Base-by-base conservation (phyloP, 2,113 vertebrate species). In the Pelusios castaneus region DNA sequence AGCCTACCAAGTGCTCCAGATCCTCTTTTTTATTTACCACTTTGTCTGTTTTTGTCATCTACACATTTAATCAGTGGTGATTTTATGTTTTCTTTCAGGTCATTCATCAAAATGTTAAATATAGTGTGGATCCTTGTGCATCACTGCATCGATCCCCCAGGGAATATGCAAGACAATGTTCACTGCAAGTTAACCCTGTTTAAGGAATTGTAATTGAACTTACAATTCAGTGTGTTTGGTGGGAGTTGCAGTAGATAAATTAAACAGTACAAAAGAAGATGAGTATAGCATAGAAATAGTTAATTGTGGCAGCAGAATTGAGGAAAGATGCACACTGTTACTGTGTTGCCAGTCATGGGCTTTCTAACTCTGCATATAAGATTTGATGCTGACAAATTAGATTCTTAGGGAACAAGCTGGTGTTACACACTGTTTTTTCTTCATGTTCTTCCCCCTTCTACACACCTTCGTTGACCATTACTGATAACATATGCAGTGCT, bases 401-500 rank as follows among this genome's bases (percentile, higher is more conserved):
- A 88, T 94, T 92, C 41, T 89, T 38, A 41, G 89, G 51, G 49
- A 89, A 22, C 34, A 19, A 12, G 52, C 77, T 91, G 25, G 10
- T 86, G 67, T 93, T 82, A 93, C 92, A 94, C 82, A 58, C 51
- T 78, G n/a, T 81, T 55, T 11, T 6, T 24, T 67, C 21, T 52
- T 52, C 49, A 91, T 86, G 29, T 94, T 92, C 51, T 92, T 95
- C 93, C 70, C 82, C 87, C 83, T 94, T 89, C 76, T 91, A 75
- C 54, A 75, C 54, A 86, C 75, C 90, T 95, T 94, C 84, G 86
- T 25, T 96, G 94, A 86, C 77, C 89, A 92, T 92, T 96, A 77
- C 77, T 96, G 90, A 86, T 51, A 58, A 87, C 63, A 41, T 55
- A 80, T 86, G 34, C 19, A 27, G 25, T 78, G 76, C 5, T 93